A percentile compares a stretch with the other conserved stretches of the same genome.
These are phyloP conservation scores for Cephus sareptanus DNA, from an alignment of 2,888 invertebrate genomes.

Conservation along the genomic window DNA sequence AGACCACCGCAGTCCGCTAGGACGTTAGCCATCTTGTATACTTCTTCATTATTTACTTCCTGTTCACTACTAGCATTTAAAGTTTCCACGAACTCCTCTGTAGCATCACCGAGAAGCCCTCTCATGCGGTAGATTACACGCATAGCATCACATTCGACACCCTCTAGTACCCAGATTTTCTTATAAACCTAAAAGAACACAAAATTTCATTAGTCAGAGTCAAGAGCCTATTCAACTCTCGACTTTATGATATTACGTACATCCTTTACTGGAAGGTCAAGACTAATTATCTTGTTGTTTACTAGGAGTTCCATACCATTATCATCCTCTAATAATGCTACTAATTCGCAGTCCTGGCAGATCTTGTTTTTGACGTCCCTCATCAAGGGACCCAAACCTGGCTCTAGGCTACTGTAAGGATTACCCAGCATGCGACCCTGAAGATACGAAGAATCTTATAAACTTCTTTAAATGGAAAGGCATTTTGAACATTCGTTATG, in stretches of 20 bases:
- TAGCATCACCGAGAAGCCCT: conserved; percentile 96
- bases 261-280: conserved; percentile 96
- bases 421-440: conserved; percentile 97
- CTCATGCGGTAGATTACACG: conserved; percentile 97
- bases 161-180: conserved; percentile 84
- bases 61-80: conserved; percentile 85
- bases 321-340: conserved; percentile 97
- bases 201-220: background rate
- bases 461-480: background rate
- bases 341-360: conserved; percentile 96
- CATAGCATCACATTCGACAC: conserved; percentile 95
- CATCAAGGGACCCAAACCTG: conserved; percentile 97
- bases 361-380: conserved; percentile 99
- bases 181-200: conserved; percentile 72
- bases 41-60: conserved; percentile 94
- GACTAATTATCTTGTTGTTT: conserved; percentile 96
- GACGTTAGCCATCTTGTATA: conserved; percentile 90
- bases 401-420: conserved; percentile 94
- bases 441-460: conserved; percentile 14
- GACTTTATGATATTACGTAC: conserved; percentile 63
- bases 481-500: conserved; percentile 2
- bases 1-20: conserved; percentile 83
- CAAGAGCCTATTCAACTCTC: background rate
- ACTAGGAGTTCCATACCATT: conserved; percentile 98
- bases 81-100: conserved; percentile 98